Percentiles rank a stretch among this genome's conserved stretches.
Conservation (phyloP, 92 coral and sea anemone species). For the Porites lobata region DNA sequence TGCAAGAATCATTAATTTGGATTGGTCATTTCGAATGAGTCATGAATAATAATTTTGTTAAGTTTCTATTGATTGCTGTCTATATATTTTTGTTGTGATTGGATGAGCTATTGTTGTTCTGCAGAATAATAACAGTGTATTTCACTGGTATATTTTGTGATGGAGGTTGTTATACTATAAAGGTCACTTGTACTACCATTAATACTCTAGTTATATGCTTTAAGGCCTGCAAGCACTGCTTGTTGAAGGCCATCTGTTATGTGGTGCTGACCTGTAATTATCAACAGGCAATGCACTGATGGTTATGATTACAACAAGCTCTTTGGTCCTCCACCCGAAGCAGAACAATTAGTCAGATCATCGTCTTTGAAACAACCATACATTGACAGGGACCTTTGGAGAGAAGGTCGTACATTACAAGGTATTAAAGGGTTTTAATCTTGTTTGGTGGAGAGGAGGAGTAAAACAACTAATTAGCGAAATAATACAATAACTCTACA, state of each 20-base stretch:
- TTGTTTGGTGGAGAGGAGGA: background rate
- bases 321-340: conserved; percentile 25
- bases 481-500: no score
- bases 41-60: no score
- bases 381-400: conserved; percentile 52
- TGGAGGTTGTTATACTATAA: conserved; percentile 22
- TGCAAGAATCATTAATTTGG: no score
- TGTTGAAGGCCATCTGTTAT: conserved; percentile 36
- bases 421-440: conserved; percentile 36
- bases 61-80: no score
- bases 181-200: background rate
- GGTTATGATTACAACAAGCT: conserved; percentile 49
- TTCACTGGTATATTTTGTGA: no score
- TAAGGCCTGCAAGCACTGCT: conserved; percentile 17
- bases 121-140: no score
- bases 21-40: no score
- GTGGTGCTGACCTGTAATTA: conserved; percentile 52
- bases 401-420: conserved; percentile 26
- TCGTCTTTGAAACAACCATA: conserved; percentile 18
- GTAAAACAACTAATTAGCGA: no score
- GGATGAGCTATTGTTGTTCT: no score
- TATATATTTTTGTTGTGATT: no score
- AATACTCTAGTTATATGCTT: background rate
- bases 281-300: conserved; percentile 51
- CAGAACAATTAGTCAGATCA: conserved; percentile 33